phyloP scores from a whole-genome alignment of 2,888 invertebrate genomes.

The Brachypterus glaber region DNA sequence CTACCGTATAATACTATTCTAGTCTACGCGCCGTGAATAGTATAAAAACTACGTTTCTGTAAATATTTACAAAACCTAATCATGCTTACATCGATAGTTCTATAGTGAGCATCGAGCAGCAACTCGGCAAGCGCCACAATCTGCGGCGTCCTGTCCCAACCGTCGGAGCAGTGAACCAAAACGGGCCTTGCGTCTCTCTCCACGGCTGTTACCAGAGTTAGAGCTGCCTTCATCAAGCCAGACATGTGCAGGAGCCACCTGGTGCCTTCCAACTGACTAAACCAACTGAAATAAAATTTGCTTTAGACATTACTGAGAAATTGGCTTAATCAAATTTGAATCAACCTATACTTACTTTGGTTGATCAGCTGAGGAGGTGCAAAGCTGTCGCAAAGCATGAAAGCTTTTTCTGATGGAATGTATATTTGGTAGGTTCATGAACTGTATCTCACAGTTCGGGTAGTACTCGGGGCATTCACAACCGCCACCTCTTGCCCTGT shows the following conservation, averaged over 20 bases:
- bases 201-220: conserved; percentile 70
- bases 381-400: conserved; percentile 70
- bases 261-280: conserved; percentile 76
- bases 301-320: too few relatives aligned
- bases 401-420: conserved; percentile 92
- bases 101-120: conserved; percentile 86
- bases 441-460: conserved; percentile 88
- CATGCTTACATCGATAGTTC: conserved; percentile 78
- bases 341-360: conserved; percentile 63
- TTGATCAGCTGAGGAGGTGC: conserved; percentile 69
- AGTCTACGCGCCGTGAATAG: too few relatives aligned
- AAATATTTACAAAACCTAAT: too few relatives aligned
- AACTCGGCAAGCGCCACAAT: conserved; percentile 89
- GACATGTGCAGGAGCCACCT: conserved; percentile 89
- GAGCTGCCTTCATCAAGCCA: conserved; percentile 71
- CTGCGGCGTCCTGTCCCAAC: conserved; percentile 98
- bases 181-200: conserved; percentile 79
- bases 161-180: conserved; percentile 95
- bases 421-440: conserved; percentile 96
- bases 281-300: conserved; percentile 72
- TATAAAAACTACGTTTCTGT: too few relatives aligned
- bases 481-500: conserved; percentile 93
- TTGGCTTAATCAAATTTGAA: too few relatives aligned
- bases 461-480: conserved; percentile 96
- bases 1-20: too few relatives aligned